Conservation (phyloP, 1,140 invertebrate species). For the Wiebesia pumilae region DNA sequence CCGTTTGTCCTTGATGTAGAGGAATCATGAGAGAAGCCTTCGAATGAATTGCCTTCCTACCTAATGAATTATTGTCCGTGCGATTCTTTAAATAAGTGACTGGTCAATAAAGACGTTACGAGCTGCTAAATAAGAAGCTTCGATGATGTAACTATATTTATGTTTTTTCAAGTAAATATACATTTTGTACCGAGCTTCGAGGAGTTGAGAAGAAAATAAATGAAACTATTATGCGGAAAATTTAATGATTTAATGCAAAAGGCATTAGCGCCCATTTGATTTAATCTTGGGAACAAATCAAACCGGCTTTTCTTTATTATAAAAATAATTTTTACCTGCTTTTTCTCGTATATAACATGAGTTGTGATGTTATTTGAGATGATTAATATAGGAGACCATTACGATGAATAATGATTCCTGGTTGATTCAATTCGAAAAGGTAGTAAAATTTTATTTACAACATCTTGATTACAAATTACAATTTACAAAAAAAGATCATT, state of each 20-base stretch:
- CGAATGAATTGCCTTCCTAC: neutral
- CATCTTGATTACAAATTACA: slow-evolving; percentile 10
- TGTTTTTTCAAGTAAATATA: slow-evolving; percentile 15
- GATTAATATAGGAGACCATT: neutral
- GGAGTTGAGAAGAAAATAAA: slow-evolving; percentile 26
- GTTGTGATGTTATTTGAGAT: neutral
- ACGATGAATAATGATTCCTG: neutral
- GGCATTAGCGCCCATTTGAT: neutral
- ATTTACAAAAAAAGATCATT: neutral
- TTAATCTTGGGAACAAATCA: slow-evolving; percentile 13
- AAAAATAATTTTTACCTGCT: neutral
- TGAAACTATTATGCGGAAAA: slow-evolving; percentile 1
- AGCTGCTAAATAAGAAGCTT: slow-evolving; percentile 9
- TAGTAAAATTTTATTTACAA: slow-evolving; percentile 5
- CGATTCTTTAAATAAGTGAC: neutral
- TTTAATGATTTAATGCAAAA: slow-evolving; percentile 13
- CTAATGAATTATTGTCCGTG: neutral
- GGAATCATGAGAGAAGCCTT: neutral
- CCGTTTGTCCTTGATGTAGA: neutral
- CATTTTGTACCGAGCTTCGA: neutral
- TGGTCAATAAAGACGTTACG: neutral
- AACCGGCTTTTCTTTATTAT: slow-evolving; percentile 19
- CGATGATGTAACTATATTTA: neutral
- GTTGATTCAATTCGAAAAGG: neutral
- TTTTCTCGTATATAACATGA: neutral